Conservation (phyloP, 2,888 invertebrate genomes). For the Hydriomena furcata region DNA sequence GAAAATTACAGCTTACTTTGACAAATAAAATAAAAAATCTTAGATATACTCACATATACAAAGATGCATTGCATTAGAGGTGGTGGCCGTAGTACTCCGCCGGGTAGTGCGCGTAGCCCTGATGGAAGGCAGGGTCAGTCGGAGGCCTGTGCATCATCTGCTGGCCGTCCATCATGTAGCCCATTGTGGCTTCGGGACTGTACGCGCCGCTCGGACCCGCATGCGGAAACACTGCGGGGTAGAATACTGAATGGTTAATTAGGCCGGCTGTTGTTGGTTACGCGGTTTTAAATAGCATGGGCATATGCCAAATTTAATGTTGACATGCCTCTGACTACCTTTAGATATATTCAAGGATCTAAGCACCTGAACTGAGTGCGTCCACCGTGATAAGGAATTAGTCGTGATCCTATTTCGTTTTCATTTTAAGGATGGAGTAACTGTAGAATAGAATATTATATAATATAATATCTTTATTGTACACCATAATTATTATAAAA, state of each 20-base stretch:
- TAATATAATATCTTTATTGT: too few species aligned
- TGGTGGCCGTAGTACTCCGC: slow-evolving; percentile 97
- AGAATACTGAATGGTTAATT: slow-evolving; percentile 79
- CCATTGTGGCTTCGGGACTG: slow-evolving; percentile 97
- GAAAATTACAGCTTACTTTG: too few species aligned
- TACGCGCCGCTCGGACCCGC: slow-evolving; percentile 98
- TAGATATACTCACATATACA: slow-evolving; percentile 73
- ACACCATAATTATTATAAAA: too few species aligned
- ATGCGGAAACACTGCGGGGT: slow-evolving; percentile 93
- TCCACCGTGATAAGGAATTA: too few species aligned
- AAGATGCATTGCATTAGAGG: slow-evolving; percentile 86
- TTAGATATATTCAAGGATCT: too few species aligned
- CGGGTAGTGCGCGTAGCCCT: slow-evolving; percentile 95
- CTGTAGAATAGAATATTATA: too few species aligned
- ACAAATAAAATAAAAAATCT: too few species aligned
- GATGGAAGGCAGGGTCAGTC: slow-evolving; percentile 96
- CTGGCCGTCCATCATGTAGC: slow-evolving; percentile 99
- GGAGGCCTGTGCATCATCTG: slow-evolving; percentile 98
- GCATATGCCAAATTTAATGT: too few species aligned
- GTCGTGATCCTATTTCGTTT: too few species aligned
- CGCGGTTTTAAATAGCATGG: slow-evolving; percentile 20
- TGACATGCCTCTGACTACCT: too few species aligned
- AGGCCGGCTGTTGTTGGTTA: slow-evolving; percentile 54
- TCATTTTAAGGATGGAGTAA: too few species aligned
- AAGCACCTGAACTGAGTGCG: too few species aligned